Evolutionary conservation across 2,888 invertebrate species (phyloP).

Genomic region (Latrodectus hesperus): DNA sequence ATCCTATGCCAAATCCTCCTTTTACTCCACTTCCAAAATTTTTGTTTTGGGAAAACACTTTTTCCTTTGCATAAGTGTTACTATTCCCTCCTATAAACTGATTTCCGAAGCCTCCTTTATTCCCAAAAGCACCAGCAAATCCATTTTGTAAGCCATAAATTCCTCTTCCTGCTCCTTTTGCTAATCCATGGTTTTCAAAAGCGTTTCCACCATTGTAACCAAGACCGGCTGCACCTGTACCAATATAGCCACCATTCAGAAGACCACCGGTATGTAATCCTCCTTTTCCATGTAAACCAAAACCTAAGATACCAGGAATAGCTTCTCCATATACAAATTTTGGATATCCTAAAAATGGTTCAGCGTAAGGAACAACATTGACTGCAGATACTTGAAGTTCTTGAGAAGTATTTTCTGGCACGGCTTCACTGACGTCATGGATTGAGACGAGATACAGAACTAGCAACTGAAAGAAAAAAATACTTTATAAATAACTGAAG

Average conservation of each 20-base stretch:
- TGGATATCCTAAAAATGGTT: not conserved
- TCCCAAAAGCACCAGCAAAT: constrained; percentile 17
- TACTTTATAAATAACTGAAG: too few species aligned
- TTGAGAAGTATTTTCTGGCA: too few species aligned
- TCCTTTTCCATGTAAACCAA: not conserved
- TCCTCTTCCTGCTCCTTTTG: constrained; percentile 16
- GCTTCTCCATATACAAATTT: constrained; percentile 3
- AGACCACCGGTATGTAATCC: constrained; percentile 17
- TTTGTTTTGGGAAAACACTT: constrained; percentile 40
- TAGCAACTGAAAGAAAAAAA: too few species aligned
- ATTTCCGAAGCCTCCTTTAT: constrained; percentile 34
- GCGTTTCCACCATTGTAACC: constrained; percentile 6
- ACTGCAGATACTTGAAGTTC: constrained; percentile 5
- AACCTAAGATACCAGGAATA: constrained; percentile 5
- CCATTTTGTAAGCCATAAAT: constrained; percentile 27
- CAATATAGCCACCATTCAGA: constrained; percentile 15
- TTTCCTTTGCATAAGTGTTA: constrained; percentile 33
- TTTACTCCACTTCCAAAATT: constrained; percentile 39
- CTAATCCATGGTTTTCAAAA: constrained; percentile 21
- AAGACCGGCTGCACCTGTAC: constrained; percentile 16
- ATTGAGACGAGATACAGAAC: too few species aligned
- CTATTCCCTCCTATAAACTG: constrained; percentile 38
- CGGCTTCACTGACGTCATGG: too few species aligned
- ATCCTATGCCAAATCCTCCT: constrained; percentile 41
- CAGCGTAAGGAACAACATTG: constrained; percentile 25